These are phyloP conservation scores for Myotis pilosus DNA, from an alignment of 2,797 vertebrate species.

Conservation along the genomic window DNA sequence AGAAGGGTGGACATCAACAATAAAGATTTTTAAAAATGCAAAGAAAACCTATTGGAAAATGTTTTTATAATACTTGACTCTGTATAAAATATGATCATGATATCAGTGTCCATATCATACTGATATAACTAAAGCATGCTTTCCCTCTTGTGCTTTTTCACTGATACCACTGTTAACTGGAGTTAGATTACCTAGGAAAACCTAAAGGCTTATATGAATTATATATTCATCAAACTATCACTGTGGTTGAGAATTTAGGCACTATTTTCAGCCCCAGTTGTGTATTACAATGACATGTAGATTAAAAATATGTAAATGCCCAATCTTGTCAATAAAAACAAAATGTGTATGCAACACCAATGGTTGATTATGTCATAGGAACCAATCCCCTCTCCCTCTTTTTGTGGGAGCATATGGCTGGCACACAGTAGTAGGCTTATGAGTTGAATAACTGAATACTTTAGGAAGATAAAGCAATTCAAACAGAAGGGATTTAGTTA, in stretches of 20 bases:
- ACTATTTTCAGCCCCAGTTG: background rate
- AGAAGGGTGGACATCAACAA: no score
- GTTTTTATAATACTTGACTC: background rate
- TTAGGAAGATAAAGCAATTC: constrained; percentile 19
- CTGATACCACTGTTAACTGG: background rate
- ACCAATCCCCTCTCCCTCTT: background rate
- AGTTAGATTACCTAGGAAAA: background rate
- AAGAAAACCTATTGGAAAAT: background rate
- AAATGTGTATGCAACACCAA: background rate
- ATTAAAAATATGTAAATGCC: background rate
- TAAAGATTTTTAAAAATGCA: no score
- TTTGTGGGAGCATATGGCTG: background rate
- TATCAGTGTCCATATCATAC: background rate
- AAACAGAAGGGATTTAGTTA: background rate
- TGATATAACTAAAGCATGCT: background rate
- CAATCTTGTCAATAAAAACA: constrained; percentile 2
- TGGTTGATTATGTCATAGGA: background rate
- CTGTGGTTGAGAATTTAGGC: background rate
- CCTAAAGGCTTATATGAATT: background rate
- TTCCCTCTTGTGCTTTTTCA: constrained; percentile 30
- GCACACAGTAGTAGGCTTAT: background rate
- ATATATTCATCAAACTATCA: background rate
- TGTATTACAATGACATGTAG: background rate
- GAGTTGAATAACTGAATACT: background rate
- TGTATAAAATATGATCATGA: background rate